Evolutionary conservation across 92 coral and sea anemone species (phyloP), one percentile per base, ranked within the genome.

Genomic region (Parazoanthus swiftii): DNA sequence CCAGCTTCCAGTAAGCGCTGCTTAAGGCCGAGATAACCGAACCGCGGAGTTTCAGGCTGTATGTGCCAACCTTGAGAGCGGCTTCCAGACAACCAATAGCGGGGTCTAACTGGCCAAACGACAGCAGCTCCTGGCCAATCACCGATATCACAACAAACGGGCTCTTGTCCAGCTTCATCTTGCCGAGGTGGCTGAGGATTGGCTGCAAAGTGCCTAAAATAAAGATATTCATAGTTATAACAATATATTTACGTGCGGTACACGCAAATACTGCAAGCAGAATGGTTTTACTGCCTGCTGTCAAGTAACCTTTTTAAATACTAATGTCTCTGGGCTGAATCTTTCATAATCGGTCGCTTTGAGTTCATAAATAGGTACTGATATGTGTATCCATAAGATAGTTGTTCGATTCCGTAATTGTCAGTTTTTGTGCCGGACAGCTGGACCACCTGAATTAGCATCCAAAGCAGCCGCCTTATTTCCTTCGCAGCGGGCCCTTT

Each of bases 1-100:
- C 99, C 11, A 97, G 86, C 82, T 97, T 97, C 99, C 99, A 97
- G 92, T 97, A 97, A 51, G 99, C 99, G 8, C 95, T 97, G 59
- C 98, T 97, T 59, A 97, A 91, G 0, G 99, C 99, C 0, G 99
- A 97, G 79, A 97, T 97, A 39, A 97, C 99, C 2, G 99, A 97
- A 33, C 99, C 97, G 29, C 99, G 95, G 81, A 97, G 93, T 81
- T 96, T 94, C 21, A 97, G 88, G n/a, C 99, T 96, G 71, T 94
- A 96, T 4, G 99, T 95, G 5, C 98, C 98, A 50, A 97, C 93
- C 77, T 95, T 94, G 71, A 97, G 90, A 35, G 99, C 98, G 4
- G 98, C 96, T 85, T 97, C 99, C 56, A 97, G 92, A 54, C 99
- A 97, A 78, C 93, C 96, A 76, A 97, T 88, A 72, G 99, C 99